phyloP scores from a whole-genome alignment of 2,888 invertebrate genomes.

The Hypolimnas misippus region DNA sequence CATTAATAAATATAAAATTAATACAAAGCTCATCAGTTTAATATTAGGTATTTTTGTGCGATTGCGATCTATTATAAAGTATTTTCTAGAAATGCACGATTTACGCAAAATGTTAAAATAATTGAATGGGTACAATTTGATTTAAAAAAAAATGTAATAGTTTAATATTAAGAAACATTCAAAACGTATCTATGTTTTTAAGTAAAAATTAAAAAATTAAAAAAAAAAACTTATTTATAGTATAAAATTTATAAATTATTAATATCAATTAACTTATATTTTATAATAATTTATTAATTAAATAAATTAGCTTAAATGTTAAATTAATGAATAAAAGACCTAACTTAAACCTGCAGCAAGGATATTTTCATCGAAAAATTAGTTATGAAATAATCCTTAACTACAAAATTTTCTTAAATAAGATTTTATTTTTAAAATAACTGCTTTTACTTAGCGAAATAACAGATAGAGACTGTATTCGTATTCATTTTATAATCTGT shows the following conservation, averaged over 20 bases:
- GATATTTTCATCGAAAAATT: too few relatives aligned
- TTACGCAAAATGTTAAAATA: not conserved
- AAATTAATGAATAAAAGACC: not conserved
- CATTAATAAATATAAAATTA: too few relatives aligned
- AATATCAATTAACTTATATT: not conserved
- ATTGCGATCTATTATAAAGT: too few relatives aligned
- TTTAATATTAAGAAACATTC: not conserved
- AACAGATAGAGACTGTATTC: too few relatives aligned
- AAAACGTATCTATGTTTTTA: not conserved
- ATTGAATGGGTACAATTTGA: conserved; percentile 5
- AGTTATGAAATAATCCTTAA: too few relatives aligned
- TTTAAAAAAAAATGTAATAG: not conserved
- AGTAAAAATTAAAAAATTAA: not conserved
- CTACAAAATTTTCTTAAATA: too few relatives aligned
- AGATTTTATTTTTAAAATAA: too few relatives aligned
- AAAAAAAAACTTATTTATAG: not conserved
- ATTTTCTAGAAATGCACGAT: not conserved
- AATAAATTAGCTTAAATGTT: not conserved
- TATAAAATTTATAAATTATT: not conserved
- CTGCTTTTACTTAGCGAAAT: too few relatives aligned
- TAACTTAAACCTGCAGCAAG: not conserved
- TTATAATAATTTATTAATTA: not conserved
- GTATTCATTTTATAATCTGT: too few relatives aligned
- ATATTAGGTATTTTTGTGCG: too few relatives aligned
- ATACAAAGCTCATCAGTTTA: too few relatives aligned